Conservation (phyloP, 2,113 vertebrate species). For the Megaptera novaeangliae region DNA sequence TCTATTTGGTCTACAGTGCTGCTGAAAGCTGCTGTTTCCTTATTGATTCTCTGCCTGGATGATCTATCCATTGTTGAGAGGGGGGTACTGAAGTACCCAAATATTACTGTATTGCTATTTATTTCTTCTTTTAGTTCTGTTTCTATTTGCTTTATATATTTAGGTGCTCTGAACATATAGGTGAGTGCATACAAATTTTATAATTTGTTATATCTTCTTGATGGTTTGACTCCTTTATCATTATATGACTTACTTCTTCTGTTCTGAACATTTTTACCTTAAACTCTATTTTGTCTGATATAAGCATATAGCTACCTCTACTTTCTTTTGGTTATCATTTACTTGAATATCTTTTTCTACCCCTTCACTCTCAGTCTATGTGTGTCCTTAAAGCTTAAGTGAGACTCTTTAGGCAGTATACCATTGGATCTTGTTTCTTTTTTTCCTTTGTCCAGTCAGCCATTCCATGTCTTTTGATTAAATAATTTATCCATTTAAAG, state of each 20-base stretch:
- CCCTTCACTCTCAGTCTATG: background rate
- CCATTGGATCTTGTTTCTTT: background rate
- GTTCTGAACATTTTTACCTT: background rate
- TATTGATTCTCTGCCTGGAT: no score
- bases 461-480: background rate
- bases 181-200: background rate
- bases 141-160: background rate
- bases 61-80: no score
- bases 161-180: background rate
- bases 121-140: no score
- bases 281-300: background rate
- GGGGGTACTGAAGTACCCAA: no score
- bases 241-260: background rate
- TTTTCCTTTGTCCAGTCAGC: background rate
- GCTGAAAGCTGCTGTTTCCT: no score
- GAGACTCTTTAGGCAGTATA: background rate
- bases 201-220: background rate
- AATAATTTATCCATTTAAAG: background rate
- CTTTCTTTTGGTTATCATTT: background rate
- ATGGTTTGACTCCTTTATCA: background rate
- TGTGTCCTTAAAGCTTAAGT: background rate
- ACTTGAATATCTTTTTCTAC: background rate
- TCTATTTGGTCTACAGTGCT: no score
- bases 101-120: no score
- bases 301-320: background rate